A percentile compares a stretch with the other conserved stretches of the same genome.
Evolutionary conservation across 2,797 vertebrate genomes (phyloP).

Genomic region (Anas georgica): DNA sequence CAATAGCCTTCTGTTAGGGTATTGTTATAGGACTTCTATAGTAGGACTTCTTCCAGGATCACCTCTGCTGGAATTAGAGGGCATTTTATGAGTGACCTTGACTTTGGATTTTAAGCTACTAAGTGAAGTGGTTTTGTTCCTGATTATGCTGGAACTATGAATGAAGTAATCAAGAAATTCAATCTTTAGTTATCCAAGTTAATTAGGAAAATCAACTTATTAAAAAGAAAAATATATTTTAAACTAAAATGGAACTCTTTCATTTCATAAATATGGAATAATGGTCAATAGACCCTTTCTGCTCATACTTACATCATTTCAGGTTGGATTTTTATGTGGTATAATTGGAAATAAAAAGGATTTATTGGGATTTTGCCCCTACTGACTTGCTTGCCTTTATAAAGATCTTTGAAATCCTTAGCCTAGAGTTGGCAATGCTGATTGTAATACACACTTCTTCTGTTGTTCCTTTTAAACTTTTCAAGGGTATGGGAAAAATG

Average conservation of each 20-base stretch:
- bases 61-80: neutral
- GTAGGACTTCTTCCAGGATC: neutral
- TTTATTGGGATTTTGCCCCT: neutral
- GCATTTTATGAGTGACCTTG: neutral
- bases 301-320: neutral
- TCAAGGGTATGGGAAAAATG: neutral
- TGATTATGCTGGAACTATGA: neutral
- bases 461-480: rapidly evolving
- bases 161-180: neutral
- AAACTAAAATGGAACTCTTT: neutral
- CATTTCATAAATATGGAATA: neutral
- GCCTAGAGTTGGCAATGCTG: neutral
- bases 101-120: neutral
- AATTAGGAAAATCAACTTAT: neutral
- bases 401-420: neutral
- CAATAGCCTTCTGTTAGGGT: neutral
- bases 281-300: neutral
- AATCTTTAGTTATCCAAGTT: neutral
- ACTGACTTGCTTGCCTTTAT: neutral
- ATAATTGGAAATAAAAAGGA: neutral
- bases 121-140: neutral
- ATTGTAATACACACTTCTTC: rapidly evolving
- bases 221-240: neutral
- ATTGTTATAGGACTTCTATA: neutral
- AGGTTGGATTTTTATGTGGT: too few species aligned